Evolutionary conservation across 2,113 vertebrate species (phyloP), one percentile per base, ranked within the genome.

Genomic region (Ariopsis seemanni): DNA sequence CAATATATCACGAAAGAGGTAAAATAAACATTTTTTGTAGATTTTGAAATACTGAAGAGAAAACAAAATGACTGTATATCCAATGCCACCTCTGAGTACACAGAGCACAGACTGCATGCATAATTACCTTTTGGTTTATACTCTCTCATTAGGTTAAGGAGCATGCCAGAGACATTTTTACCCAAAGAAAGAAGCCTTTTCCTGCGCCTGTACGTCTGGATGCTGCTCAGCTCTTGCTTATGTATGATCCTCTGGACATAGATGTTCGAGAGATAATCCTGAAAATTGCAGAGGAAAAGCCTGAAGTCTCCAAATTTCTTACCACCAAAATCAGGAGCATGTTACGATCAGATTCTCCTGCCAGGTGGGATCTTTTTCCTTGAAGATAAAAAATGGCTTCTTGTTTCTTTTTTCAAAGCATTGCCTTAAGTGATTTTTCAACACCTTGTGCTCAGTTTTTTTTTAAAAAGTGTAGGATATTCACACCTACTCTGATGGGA

Each of bases 301-400:
- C 82, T 20, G 87, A 88, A 72, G 22, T 88, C 60, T 84, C 87
- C 48, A 88, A 84, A 62, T 88, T 84, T 65, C 82, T 88, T 84
- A 84, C 58, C 1, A 57, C n/a, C 50, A 88, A 79, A 79, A 79
- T 88, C 42, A 69, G 58, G 30, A 88, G 52, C 53, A 15, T 84
- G 27, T 0, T 88, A 27, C 52, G 18, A 5, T 88, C 74, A 69
- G 81, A 79, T 58, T 34, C 62, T 53, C 82, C 72, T 48, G 62
- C 82, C 15, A 79, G 82, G 87, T 88, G 58, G 5, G n/a, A 25
- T 18, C 5, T 52, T 57, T n/a, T 81, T 20, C 8, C 15, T 15
- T 18, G 18, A 48, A 82, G 4, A 81, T 58, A 63, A 50, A 52
- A 62, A 12, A 48, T 52, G 27, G 9, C 55, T 83, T 25, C 5